Conservation (phyloP, 2,888 invertebrate species). For the Philhelius pedissequus region DNA sequence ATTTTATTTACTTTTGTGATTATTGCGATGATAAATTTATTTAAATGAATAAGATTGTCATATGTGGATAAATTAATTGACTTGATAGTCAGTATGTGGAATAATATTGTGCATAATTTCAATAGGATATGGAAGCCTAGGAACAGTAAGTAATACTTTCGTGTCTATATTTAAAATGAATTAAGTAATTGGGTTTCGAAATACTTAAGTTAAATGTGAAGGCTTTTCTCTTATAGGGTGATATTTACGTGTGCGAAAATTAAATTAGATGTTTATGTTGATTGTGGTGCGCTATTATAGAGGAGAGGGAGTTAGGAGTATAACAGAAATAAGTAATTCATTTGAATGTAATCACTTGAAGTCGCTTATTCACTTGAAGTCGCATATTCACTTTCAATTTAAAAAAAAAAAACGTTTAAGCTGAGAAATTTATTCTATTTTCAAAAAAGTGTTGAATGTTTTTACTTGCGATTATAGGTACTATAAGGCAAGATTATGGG, state of each 20-base stretch:
- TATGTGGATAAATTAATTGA: constrained; percentile 50
- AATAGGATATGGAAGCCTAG: constrained; percentile 64
- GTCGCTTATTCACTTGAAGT: not conserved
- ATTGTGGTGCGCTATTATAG: no score
- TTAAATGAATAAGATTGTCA: constrained; percentile 61
- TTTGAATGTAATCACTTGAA: not conserved
- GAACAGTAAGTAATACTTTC: constrained; percentile 49
- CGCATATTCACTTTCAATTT: not conserved
- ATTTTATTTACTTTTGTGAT: constrained; percentile 7
- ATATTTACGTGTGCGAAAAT: not conserved
- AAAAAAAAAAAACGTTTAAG: not conserved
- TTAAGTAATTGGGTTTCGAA: constrained; percentile 13
- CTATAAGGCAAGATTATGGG: no score
- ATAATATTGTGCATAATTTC: constrained; percentile 66
- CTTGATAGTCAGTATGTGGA: constrained; percentile 63
- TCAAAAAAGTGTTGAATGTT: not conserved
- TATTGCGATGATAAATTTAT: constrained; percentile 44
- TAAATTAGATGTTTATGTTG: not conserved
- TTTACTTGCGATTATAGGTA: no score
- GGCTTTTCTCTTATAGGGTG: not conserved
- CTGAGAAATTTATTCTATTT: not conserved
- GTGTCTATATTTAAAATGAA: not conserved
- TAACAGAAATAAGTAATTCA: not conserved
- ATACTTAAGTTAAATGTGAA: not conserved
- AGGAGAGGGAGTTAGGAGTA: not conserved